phyloP scores from a whole-genome alignment of 1,140 invertebrate species.

The Zaprionus africanus region DNA sequence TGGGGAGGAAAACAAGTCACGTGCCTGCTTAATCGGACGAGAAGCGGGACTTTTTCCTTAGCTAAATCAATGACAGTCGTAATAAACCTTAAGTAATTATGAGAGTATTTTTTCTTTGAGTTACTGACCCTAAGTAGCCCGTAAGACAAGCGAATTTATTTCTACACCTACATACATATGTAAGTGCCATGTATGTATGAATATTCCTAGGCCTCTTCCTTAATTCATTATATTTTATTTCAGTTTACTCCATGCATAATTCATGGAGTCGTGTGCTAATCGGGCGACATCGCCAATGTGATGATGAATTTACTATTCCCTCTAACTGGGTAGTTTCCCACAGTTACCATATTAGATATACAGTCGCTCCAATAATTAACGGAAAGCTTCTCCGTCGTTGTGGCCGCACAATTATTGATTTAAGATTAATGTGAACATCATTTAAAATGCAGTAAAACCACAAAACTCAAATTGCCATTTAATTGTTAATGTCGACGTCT shows the following conservation, averaged over 20 bases:
- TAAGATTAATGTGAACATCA: slow-evolving; percentile 13
- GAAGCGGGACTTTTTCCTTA: slow-evolving; percentile 21
- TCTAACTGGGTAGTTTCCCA: slow-evolving; percentile 60
- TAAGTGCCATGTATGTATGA: background rate
- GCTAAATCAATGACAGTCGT: background rate
- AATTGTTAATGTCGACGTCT: slow-evolving; percentile 16
- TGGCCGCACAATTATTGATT: slow-evolving; percentile 16
- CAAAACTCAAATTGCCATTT: slow-evolving; percentile 22
- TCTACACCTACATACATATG: background rate
- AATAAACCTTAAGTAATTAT: slow-evolving; percentile 8
- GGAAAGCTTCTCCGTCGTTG: background rate
- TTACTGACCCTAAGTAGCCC: slow-evolving; percentile 29
- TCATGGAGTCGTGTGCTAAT: slow-evolving; percentile 47
- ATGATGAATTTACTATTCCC: slow-evolving; percentile 33
- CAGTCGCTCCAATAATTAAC: slow-evolving; percentile 43
- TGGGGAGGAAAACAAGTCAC: slow-evolving; percentile 32
- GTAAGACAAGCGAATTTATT: background rate
- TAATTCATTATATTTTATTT: slow-evolving; percentile 21
- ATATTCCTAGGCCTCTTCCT: slow-evolving; percentile 11
- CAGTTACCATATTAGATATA: slow-evolving; percentile 11
- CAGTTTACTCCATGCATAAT: slow-evolving; percentile 38
- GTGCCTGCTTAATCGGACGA: slow-evolving; percentile 24
- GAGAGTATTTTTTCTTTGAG: slow-evolving; percentile 13
- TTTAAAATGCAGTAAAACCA: slow-evolving; percentile 31
- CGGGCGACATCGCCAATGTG: slow-evolving; percentile 50